Base-by-base conservation (phyloP, 2,113 vertebrate species). In the Acanthochromis polyacanthus region DNA sequence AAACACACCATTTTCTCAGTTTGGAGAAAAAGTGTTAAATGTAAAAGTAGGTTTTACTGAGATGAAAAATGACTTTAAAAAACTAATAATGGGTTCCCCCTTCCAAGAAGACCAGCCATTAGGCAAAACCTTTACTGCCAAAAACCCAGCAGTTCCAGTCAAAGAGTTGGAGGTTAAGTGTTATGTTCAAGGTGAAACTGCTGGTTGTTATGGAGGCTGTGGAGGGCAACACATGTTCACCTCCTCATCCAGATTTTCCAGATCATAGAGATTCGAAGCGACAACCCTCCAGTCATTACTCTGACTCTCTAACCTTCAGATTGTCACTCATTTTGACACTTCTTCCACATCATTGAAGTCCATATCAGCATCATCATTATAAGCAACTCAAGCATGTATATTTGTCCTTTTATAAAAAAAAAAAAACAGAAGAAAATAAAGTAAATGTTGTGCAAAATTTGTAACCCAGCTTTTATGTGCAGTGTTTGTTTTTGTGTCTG, bases 401-500 rank as follows among this genome's bases (percentile, higher is more conserved):
- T 25, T 25, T n/a, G 0, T 0, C 16, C 0, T 1, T 36, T 38
- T 28, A 1, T 14, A 16, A 30, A 38, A n/a, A n/a, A n/a, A n/a
- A n/a, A n/a, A n/a, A n/a, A 16, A 36, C 28, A 0, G 16, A 52
- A 40, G 22, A 0, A 16, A 2, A 48, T 36, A 22, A 17, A 6
- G 32, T 19, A 20, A 38, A 38, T 46, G 30, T 22, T 48, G 2
- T 20, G 30, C 57, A 28, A 9, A 0, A 46, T 69, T 23, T 50
- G 23, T 70, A 63, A 48, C 17, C 10, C 40, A 55, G 15, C 4
- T 40, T 63, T 50, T 10, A 15, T 59, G 46, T 57, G 1, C 16
- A 36, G 32, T 88, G 80, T 89, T 91, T 91, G 83, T 90, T 88
- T 85, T 89, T 52, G 58, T 79, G 43, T 71, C 57, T 55, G 40